Conservation (phyloP, 2,113 vertebrate species). For the Miniopterus natalensis region DNA sequence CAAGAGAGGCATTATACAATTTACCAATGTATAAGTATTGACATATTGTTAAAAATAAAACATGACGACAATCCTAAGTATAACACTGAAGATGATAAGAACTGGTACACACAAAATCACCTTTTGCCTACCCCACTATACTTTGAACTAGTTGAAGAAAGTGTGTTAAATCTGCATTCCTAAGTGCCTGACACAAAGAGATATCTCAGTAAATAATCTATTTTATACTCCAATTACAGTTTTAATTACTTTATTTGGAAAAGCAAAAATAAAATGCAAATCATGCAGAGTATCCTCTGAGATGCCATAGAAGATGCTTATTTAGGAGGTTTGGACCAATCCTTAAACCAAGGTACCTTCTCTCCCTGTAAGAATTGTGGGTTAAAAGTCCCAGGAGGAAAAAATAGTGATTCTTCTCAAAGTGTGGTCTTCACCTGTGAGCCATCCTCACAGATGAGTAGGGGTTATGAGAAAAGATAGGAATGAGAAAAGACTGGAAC, state of each 20-base stretch:
- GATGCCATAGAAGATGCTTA: constrained; percentile 12
- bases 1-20: neutral
- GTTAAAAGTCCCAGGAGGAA: constrained; percentile 2
- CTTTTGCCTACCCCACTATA: neutral
- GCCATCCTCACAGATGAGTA: neutral
- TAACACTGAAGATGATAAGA: neutral
- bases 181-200: neutral
- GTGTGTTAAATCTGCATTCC: constrained; percentile 19
- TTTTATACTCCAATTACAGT: neutral
- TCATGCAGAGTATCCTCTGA: constrained; percentile 22
- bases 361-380: neutral
- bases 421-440: neutral
- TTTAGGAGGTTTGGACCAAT: constrained; percentile 34
- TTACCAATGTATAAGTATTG: neutral
- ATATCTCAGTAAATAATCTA: constrained; percentile 42
- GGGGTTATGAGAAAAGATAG: neutral
- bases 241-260: constrained; percentile 55
- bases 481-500: neutral
- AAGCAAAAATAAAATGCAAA: constrained; percentile 53
- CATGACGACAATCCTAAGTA: neutral
- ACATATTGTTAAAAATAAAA: constrained; percentile 54
- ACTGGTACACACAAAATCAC: constrained; percentile 23
- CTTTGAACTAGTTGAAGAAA: constrained; percentile 28
- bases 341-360: neutral
- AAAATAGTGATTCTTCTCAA: neutral